Conservation (phyloP, 1,140 invertebrate genomes). For the Polypedilum pembai region DNA sequence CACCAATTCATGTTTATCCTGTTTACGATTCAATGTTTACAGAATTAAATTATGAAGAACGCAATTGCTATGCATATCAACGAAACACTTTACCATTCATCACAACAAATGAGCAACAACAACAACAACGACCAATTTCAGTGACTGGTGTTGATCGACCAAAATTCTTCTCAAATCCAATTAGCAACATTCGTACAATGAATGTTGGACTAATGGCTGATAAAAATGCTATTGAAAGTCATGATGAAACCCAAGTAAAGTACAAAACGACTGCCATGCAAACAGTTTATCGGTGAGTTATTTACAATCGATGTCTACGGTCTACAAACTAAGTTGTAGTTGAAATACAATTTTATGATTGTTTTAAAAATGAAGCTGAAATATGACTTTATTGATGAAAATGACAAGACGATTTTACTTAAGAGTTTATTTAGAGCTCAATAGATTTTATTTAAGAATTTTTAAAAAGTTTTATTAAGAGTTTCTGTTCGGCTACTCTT, state of each 20-base stretch:
- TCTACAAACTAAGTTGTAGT: too few species aligned
- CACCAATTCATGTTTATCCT: constrained; percentile 27
- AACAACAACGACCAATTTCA: background rate
- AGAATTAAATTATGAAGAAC: constrained; percentile 34
- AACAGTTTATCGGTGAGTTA: constrained; percentile 28
- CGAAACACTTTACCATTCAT: constrained; percentile 27
- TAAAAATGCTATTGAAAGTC: background rate
- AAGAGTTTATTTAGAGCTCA: too few species aligned
- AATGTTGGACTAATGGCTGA: constrained; percentile 24
- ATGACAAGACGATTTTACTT: too few species aligned
- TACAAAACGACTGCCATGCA: background rate
- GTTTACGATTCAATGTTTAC: constrained; percentile 40
- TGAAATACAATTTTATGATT: too few species aligned
- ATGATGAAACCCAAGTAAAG: background rate
- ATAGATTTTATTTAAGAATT: too few species aligned
- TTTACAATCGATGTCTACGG: too few species aligned
- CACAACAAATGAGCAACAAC: background rate
- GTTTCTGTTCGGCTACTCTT: too few species aligned
- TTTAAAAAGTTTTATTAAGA: too few species aligned
- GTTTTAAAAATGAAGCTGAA: too few species aligned
- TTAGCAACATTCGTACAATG: background rate
- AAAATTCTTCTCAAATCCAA: constrained; percentile 23
- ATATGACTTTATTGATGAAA: too few species aligned
- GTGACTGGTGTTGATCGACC: constrained; percentile 20
- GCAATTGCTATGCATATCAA: constrained; percentile 29